Base-by-base conservation (phyloP, 1,140 invertebrate genomes). In the Potamilus streckersoni region DNA sequence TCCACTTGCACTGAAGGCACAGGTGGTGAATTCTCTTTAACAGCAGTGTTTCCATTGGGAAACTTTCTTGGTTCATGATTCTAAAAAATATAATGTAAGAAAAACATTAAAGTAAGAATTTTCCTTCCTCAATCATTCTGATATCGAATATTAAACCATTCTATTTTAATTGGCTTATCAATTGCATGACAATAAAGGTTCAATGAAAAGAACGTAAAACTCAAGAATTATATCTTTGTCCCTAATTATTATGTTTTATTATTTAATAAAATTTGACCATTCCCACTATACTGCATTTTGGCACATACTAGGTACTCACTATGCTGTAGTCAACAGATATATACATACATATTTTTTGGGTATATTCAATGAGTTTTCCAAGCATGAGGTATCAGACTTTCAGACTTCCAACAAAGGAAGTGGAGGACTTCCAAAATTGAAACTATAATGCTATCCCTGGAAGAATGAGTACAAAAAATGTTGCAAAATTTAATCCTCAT, bases 1-100 rank as follows among this genome's bases (percentile, higher is more conserved):
- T 76, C 74, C 20, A 58, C 59, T 56, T 76, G 74, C 55, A 56
- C 49, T 15, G 71, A 27, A 55, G 67, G 38, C 59, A 59, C 71
- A 13, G 74, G 74, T 16, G 74, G 74, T 15, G 74, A 57, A 56
- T 76, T 76, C 15, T 76, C 74, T 38, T 66, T 70, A 12, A 66
- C 23, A 58, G 63, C n/a, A 49, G 38, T 49, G 38, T 49, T 49
- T 49, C 38, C 38, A 49, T 49, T 49, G 38, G 38, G 38, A 6
- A 49, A 49, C 38, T 49, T 49, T 49, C 38, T 6, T 49, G 38
- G 4, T 49, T 49, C 38, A 49, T 49, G 38, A 49, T 49, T 49
- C 38, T 49, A 8, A 49, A 49, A 49, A 49, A 49, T 49, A 49
- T 49, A 49, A 49, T 49, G 38, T 6, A 49, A 49, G 38, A 6